phyloP scores from a whole-genome alignment of 2,888 invertebrate genomes.

The Dinocampus coccinellae region DNA sequence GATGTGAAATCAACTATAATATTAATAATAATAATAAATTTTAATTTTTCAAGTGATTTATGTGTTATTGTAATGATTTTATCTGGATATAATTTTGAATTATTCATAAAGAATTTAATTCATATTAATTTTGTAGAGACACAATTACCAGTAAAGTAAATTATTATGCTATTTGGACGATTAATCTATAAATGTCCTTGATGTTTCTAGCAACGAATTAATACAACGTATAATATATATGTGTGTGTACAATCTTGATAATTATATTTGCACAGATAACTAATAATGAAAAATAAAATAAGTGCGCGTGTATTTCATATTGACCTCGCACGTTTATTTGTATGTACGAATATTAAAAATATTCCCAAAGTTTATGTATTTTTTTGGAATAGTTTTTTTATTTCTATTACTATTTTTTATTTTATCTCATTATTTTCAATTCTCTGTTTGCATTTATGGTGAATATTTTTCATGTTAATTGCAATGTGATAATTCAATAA shows the following conservation, averaged over 20 bases:
- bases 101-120: background rate
- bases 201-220: slow-evolving; percentile 2
- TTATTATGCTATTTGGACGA: background rate
- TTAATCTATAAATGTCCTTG: slow-evolving; percentile 8
- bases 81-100: background rate
- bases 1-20: background rate
- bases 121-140: background rate
- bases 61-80: too few relatives aligned
- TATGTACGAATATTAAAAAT: slow-evolving; percentile 3
- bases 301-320: background rate
- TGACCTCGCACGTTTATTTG: background rate
- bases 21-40: background rate
- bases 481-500: too few relatives aligned
- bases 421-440: background rate
- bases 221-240: background rate
- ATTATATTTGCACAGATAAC: background rate
- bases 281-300: slow-evolving; percentile 20
- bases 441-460: background rate
- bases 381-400: background rate
- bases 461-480: too few relatives aligned
- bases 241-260: background rate
- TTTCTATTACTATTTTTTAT: background rate
- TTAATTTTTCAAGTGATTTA: too few relatives aligned
- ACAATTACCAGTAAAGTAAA: background rate
- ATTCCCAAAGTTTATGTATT: background rate